These are phyloP conservation scores for Rhinogobius similis DNA, from an alignment of 2,113 vertebrate species.

Conservation along the genomic window DNA sequence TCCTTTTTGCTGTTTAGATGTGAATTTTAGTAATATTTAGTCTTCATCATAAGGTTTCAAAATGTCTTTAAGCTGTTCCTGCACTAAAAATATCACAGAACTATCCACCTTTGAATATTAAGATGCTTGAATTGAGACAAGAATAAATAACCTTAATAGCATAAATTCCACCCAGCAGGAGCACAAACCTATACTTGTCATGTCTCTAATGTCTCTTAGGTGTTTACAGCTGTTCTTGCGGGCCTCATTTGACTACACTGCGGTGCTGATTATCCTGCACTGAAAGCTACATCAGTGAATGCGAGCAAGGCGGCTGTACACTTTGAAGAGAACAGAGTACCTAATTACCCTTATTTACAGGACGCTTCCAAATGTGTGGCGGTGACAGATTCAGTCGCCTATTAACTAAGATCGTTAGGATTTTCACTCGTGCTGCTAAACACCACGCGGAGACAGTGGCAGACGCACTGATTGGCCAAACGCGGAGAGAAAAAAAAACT, in stretches of 20 bases:
- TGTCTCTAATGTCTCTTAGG: constrained; percentile 31
- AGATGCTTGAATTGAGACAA: background rate
- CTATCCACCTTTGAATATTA: background rate
- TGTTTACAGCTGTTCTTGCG: constrained; percentile 38
- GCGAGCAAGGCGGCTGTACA: constrained; percentile 51
- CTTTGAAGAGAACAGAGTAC: constrained; percentile 67
- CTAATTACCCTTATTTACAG: constrained; percentile 71
- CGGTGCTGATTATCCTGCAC: constrained; percentile 37
- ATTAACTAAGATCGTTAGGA: constrained; percentile 64
- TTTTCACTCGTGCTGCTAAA: constrained; percentile 53
- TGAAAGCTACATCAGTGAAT: constrained; percentile 55
- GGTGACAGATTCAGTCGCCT: constrained; percentile 58
- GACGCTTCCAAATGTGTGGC: constrained; percentile 51
- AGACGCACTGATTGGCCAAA: constrained; percentile 59
- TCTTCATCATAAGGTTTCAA: background rate
- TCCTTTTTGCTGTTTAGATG: background rate
- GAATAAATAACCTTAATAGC: constrained; percentile 12
- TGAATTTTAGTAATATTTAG: too few species aligned
- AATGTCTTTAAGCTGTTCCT: background rate
- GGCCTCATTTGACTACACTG: constrained; percentile 34
- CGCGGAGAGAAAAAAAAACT: constrained; percentile 45
- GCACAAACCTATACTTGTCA: constrained; percentile 12
- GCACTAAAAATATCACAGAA: background rate
- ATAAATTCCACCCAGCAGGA: background rate
- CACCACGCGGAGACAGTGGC: constrained; percentile 40